Percentiles rank a stretch among this genome's conserved stretches.
These are phyloP conservation scores for Odontocolon sp. DNA, from an alignment of 2,888 invertebrate species.

Conservation along the genomic window DNA sequence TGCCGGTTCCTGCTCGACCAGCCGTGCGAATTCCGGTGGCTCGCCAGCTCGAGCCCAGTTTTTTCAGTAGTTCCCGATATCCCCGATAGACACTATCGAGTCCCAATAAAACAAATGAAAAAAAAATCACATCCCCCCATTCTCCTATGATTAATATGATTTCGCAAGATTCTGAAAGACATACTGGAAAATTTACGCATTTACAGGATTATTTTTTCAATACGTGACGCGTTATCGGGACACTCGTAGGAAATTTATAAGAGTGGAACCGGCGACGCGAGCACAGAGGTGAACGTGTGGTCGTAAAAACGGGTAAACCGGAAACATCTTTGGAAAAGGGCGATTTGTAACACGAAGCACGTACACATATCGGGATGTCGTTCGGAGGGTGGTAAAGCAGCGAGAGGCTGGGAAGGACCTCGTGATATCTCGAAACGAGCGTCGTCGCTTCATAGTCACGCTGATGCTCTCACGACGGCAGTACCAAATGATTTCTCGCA, in stretches of 20 bases:
- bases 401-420: slow-evolving; percentile 18
- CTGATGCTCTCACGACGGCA: slow-evolving; percentile 45
- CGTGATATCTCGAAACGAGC: slow-evolving; percentile 63
- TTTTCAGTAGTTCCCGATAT: slow-evolving; percentile 24
- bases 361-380: slow-evolving; percentile 59
- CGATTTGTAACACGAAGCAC: slow-evolving; percentile 63
- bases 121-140: not conserved
- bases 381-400: slow-evolving; percentile 36
- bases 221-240: slow-evolving; percentile 36
- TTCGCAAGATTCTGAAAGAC: slow-evolving; percentile 3
- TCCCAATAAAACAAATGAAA: slow-evolving; percentile 3
- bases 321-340: slow-evolving; percentile 60
- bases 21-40: slow-evolving; percentile 56
- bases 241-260: slow-evolving; percentile 43
- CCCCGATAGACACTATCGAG: slow-evolving; percentile 51
- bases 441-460: not conserved
- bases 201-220: slow-evolving; percentile 3
- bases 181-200: not conserved
- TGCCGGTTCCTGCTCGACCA: slow-evolving; percentile 51
- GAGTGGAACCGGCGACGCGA: slow-evolving; percentile 33
- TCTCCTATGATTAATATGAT: slow-evolving; percentile 29
- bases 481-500: slow-evolving; percentile 64
- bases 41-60: slow-evolving; percentile 39
- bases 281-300: not conserved
- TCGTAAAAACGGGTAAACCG: slow-evolving; percentile 68